phyloP scores from a whole-genome alignment of 2,888 invertebrate species.

The Callyntrura sp. region DNA sequence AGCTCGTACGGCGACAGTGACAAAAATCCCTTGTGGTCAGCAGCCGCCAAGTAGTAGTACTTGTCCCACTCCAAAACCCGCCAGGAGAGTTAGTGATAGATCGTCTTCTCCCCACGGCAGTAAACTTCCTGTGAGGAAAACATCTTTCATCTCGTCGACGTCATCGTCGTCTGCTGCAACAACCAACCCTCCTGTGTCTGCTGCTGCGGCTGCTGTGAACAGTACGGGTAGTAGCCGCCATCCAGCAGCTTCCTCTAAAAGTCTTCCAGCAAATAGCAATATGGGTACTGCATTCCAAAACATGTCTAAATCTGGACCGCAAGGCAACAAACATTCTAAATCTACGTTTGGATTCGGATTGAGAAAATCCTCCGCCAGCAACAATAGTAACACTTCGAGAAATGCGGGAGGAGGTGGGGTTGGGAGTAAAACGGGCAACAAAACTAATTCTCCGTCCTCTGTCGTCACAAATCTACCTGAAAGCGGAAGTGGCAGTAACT shows the following conservation, averaged over 20 bases:
- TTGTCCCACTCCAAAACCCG: conserved; percentile 61
- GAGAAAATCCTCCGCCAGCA: conserved; percentile 4
- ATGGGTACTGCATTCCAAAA: conserved; percentile 67
- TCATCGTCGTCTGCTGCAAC: neutral
- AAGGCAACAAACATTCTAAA: conserved; percentile 70
- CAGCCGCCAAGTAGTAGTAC: conserved; percentile 66
- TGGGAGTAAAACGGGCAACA: neutral
- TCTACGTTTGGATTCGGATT: conserved; percentile 69
- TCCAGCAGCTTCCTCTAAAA: conserved; percentile 76
- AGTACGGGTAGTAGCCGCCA: conserved; percentile 48
- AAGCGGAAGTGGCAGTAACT: conserved; percentile 57
- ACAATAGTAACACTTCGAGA: conserved; percentile 1
- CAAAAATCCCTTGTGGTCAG: conserved; percentile 71
- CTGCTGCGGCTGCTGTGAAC: neutral
- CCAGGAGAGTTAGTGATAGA: conserved; percentile 34
- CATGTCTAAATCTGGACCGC: conserved; percentile 61
- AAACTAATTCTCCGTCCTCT: conserved; percentile 60
- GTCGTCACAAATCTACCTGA: conserved; percentile 60
- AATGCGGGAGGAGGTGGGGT: neutral
- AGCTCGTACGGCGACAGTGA: conserved; percentile 42
- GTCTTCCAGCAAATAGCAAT: conserved; percentile 76
- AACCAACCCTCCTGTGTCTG: neutral
- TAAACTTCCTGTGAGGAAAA: conserved; percentile 76
- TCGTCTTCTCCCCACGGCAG: conserved; percentile 58
- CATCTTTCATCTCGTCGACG: conserved; percentile 28